These are phyloP conservation scores for Bruchidius siliquastri DNA, from an alignment of 2,888 invertebrate species.

Conservation along the genomic window DNA sequence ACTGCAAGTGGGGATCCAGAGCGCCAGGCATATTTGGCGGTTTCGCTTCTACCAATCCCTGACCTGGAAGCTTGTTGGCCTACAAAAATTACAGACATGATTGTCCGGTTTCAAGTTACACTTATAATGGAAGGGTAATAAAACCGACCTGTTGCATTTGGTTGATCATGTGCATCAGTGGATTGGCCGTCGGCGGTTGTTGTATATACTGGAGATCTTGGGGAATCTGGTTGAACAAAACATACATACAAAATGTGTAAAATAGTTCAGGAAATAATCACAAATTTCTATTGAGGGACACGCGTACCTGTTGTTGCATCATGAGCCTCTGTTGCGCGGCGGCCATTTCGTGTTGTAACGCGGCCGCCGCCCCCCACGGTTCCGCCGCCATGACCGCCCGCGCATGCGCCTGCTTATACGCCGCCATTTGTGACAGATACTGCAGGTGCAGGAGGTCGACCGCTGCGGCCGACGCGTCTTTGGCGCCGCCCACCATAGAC, in stretches of 20 bases:
- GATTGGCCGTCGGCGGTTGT: conserved; percentile 47
- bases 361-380: conserved; percentile 48
- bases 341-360: conserved; percentile 53
- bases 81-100: conserved; percentile 15
- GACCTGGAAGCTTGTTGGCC: conserved; percentile 42
- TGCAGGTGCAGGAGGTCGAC: conserved; percentile 42
- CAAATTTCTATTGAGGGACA: too few relatives aligned
- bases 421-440: conserved; percentile 46
- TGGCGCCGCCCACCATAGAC: conserved; percentile 5
- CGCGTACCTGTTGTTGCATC: conserved; percentile 42
- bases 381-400: conserved; percentile 42
- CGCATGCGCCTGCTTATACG: conserved; percentile 47
- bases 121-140: neutral
- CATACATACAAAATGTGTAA: neutral
- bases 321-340: conserved; percentile 46
- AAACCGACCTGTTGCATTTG: conserved; percentile 52
- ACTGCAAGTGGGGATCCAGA: conserved; percentile 50
- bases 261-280: neutral
- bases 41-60: conserved; percentile 37
- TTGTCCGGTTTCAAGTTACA: neutral
- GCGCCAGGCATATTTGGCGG: conserved; percentile 33
- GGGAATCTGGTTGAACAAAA: conserved; percentile 27
- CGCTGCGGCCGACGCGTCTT: conserved; percentile 32
- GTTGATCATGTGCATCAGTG: conserved; percentile 53
- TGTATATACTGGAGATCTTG: conserved; percentile 41